Conservation (phyloP, 1,140 invertebrate species). For the Agrypnia vestita region DNA sequence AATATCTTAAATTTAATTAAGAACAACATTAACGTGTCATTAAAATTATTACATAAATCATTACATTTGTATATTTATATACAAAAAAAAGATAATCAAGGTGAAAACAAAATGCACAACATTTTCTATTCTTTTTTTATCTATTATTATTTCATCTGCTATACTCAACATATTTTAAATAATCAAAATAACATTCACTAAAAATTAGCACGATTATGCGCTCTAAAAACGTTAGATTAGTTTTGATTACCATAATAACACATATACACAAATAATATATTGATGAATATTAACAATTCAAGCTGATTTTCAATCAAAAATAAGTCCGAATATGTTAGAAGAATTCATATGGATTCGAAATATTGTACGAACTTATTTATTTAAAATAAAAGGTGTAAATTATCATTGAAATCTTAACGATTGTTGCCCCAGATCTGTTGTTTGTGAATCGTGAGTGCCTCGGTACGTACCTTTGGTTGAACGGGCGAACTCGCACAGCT, state of each 20-base stretch:
- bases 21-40: too few relatives aligned
- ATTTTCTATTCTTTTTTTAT: too few relatives aligned
- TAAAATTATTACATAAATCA: too few relatives aligned
- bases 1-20: too few relatives aligned
- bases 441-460: too few relatives aligned
- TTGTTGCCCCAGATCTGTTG: slow-evolving; percentile 53
- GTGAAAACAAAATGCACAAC: too few relatives aligned
- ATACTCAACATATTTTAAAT: too few relatives aligned
- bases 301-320: not conserved
- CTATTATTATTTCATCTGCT: too few relatives aligned
- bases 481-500: slow-evolving; percentile 85
- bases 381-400: slow-evolving; percentile 56
- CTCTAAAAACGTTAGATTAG: not conserved
- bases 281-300: not conserved
- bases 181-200: too few relatives aligned
- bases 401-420: slow-evolving; percentile 61
- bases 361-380: not conserved
- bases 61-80: too few relatives aligned
- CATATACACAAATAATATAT: slow-evolving; percentile 1
- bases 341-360: not conserved
- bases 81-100: too few relatives aligned
- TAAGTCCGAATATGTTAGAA: not conserved
- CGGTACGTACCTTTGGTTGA: slow-evolving; percentile 81
- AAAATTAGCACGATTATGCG: too few relatives aligned
- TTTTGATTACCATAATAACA: not conserved